A percentile compares a stretch with the other conserved stretches of the same genome.
Conservation (phyloP, 2,113 vertebrate genomes). For the Chlamydotis undulata region DNA sequence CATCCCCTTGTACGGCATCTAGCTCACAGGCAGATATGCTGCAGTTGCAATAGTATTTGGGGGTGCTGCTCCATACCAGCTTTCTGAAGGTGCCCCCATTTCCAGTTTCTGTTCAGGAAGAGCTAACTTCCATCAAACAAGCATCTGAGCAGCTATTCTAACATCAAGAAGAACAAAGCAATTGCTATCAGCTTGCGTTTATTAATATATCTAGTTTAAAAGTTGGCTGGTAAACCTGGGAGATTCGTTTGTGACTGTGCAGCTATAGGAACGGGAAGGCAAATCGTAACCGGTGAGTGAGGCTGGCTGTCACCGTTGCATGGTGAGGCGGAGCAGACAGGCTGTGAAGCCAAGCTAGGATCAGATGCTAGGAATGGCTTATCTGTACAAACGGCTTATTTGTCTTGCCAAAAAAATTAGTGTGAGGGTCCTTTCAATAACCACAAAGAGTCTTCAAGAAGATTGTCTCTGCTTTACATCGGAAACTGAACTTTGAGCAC, state of each 20-base stretch:
- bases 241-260: neutral
- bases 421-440: neutral
- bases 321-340: fast-evolving
- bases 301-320: neutral
- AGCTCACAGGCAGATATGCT: neutral
- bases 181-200: neutral
- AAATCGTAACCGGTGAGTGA: neutral
- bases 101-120: neutral
- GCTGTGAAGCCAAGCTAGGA: neutral
- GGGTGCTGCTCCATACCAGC: neutral
- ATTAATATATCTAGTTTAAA: neutral
- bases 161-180: neutral
- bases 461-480: neutral
- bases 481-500: neutral
- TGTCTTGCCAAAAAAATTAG: neutral
- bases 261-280: no score
- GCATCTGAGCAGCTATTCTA: neutral
- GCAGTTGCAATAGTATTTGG: neutral
- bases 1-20: neutral
- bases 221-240: neutral
- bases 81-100: neutral
- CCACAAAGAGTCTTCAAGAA: neutral
- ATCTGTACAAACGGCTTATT: neutral
- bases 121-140: neutral
- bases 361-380: neutral